These are phyloP conservation scores for Saiga tatarica DNA, from an alignment of 2,113 vertebrate species.

Conservation along the genomic window DNA sequence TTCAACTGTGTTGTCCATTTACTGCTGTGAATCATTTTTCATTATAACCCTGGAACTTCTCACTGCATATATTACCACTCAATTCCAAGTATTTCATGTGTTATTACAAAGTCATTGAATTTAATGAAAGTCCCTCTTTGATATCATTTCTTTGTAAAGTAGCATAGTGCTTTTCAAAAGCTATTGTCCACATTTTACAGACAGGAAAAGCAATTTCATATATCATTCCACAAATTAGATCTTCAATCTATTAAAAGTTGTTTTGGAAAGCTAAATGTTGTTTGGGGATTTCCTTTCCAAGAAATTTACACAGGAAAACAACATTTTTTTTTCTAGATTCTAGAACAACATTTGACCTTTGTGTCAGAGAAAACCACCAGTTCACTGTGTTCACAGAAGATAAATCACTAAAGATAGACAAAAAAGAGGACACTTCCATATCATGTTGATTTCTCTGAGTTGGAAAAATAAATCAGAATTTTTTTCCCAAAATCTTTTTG, in stretches of 20 bases:
- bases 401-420: neutral
- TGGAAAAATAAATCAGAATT: constrained; percentile 1
- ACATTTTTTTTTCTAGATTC: no score
- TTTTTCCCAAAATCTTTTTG: constrained; percentile 26
- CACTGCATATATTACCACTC: neutral
- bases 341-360: neutral
- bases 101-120: neutral
- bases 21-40: constrained; percentile 43
- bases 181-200: neutral
- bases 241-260: constrained; percentile 15
- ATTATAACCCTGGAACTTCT: constrained; percentile 37
- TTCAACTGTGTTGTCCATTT: constrained; percentile 51
- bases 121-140: constrained; percentile 12
- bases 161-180: neutral
- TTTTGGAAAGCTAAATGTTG: neutral
- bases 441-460: neutral
- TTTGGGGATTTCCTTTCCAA: constrained; percentile 4
- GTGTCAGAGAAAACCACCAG: neutral
- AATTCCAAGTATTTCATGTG: constrained; percentile 45
- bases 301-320: neutral
- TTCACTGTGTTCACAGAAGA: neutral
- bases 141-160: neutral
- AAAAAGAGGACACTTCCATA: neutral
- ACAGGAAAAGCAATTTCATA: neutral
- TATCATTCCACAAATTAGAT: neutral